Percentiles rank a stretch among this genome's conserved stretches.
Evolutionary conservation across 2,888 invertebrate species (phyloP).

Genomic region (Euplexia lucipara): DNA sequence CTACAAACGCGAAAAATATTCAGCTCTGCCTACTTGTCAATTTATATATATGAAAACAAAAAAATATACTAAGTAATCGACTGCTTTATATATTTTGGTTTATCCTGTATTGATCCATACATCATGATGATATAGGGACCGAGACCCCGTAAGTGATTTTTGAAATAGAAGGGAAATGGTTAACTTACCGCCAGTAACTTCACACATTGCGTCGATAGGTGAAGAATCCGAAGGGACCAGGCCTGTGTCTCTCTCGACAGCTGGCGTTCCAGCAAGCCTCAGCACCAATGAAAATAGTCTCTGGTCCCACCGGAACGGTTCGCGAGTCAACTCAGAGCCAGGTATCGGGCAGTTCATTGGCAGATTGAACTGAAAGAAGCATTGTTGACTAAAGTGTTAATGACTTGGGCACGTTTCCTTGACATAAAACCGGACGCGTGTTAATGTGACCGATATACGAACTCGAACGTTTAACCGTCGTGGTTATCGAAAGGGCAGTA

Average conservation of each 20-base stretch:
- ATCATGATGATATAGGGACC: not conserved
- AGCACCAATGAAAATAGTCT: constrained; percentile 98
- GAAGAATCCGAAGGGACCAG: constrained; percentile 98
- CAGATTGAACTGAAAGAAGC: constrained; percentile 93
- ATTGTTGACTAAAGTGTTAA: constrained; percentile 19
- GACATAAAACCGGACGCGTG: not conserved
- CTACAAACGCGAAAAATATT: too few relatives aligned
- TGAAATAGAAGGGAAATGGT: not conserved
- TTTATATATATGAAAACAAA: too few relatives aligned
- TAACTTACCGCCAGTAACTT: constrained; percentile 97
- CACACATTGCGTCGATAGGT: constrained; percentile 99
- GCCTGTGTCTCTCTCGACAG: constrained; percentile 96
- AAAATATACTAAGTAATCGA: too few relatives aligned
- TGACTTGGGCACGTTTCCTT: not conserved
- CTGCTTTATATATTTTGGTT: too few relatives aligned
- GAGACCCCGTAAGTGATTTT: not conserved
- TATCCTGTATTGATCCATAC: too few relatives aligned
- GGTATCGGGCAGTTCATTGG: constrained; percentile 98
- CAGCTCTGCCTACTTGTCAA: too few relatives aligned
- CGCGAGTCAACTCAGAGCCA: constrained; percentile 98
- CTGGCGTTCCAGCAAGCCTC: constrained; percentile 97
- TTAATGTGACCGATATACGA: not conserved
- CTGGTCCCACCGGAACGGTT: constrained; percentile 99
- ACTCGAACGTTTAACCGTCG: too few relatives aligned
- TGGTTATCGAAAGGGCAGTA: not conserved